Evolutionary conservation across 2,888 invertebrate genomes (phyloP).

Genomic region (Torymus aiolomorphi): DNA sequence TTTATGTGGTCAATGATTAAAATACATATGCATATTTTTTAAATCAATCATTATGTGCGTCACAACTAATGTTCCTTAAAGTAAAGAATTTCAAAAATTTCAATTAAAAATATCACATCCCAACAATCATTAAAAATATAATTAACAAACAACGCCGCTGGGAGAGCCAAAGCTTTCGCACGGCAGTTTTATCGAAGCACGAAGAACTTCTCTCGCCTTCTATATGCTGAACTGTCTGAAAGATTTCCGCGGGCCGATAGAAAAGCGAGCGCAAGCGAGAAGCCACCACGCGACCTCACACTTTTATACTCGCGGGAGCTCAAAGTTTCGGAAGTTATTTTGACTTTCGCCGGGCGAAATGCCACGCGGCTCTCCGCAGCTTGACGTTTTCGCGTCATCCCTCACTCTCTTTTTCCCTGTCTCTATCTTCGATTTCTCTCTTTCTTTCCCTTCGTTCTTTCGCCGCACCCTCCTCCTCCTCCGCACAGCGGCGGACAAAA

Average conservation of each 20-base stretch:
- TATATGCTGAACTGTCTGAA: slow-evolving; percentile 57
- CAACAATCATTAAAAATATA: neutral
- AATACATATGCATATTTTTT: too few relatives aligned
- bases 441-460: slow-evolving; percentile 48
- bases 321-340: slow-evolving; percentile 73
- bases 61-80: too few relatives aligned
- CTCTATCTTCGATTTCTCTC: slow-evolving; percentile 46
- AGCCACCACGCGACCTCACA: slow-evolving; percentile 54
- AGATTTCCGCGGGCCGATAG: slow-evolving; percentile 70
- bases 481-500: slow-evolving; percentile 52
- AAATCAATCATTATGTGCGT: too few relatives aligned
- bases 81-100: too few relatives aligned
- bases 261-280: slow-evolving; percentile 61
- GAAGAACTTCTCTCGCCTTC: slow-evolving; percentile 47
- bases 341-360: slow-evolving; percentile 64
- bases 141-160: slow-evolving; percentile 14
- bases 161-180: neutral
- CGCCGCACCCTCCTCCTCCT: slow-evolving; percentile 20
- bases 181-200: slow-evolving; percentile 65
- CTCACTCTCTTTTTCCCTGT: slow-evolving; percentile 48
- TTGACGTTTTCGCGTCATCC: slow-evolving; percentile 60
- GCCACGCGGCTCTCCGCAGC: slow-evolving; percentile 5
- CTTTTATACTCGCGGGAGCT: slow-evolving; percentile 68
- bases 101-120: too few relatives aligned
- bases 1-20: too few relatives aligned